Base-by-base conservation (phyloP, 2,797 vertebrate species). In the Sebastolobus altivelis region DNA sequence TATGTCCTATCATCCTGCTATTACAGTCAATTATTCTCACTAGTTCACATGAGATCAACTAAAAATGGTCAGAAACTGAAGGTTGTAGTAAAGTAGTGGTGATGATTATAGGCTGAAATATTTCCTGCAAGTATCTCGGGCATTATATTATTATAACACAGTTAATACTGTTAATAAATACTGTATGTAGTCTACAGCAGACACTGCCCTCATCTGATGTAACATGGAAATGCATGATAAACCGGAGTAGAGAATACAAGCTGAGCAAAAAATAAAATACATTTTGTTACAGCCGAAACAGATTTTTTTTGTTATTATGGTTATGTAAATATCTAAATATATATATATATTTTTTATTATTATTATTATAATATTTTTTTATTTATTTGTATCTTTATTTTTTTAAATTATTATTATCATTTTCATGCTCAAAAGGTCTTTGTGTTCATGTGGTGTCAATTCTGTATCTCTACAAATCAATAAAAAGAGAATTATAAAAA, bases 141-240 rank as follows among this genome's bases (percentile, higher is more conserved):
- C 1, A 60, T 69, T 67, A 77, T 66, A 9, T 25, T 25, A 25
- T 25, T 25, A 25, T 3, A 67, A 49, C 27, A 68, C 8, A n/a
- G 14, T 6, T 60, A 20, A 46, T 58, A 52, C 13, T 13, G 16
- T 35, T 27, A 5, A 66, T 27, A 5, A 66, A 67, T 52, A 56
- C 43, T 46, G 29, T 13, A 20, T 66, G 20, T 14, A 56, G 31
- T 46, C 33, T 9, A 20, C 43, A 68, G 43, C 25, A 69, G 4
- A 79, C 73, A 86, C 84, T 88, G 89, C 90, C 84, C 85, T 89
- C 86, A 25, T 79, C 76, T 91, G 93, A 84, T 61, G n/a, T 6
- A 78, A 73, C 0, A 37, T 29, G 77, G 87, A 89, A 92, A 66
- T 86, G 77, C 89, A 88, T 2, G 22, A 72, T 4, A 9, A 59